A percentile compares a stretch with the other conserved stretches of the same genome.
Evolutionary conservation across 2,113 vertebrate species (phyloP).

Genomic region (Cephalopterus ornatus): DNA sequence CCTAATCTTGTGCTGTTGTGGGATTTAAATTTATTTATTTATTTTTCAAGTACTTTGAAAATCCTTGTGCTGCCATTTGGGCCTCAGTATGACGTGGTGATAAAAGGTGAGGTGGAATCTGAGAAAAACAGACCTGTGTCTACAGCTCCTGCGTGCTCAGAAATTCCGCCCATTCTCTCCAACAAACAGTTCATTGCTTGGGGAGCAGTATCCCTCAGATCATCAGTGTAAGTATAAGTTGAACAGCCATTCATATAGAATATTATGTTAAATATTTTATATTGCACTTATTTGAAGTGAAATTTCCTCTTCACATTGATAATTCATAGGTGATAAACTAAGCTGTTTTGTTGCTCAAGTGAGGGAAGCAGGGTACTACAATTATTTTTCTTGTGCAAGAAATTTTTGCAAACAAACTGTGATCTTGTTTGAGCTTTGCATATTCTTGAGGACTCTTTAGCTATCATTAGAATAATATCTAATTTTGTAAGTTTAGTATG

Average conservation of each 20-base stretch:
- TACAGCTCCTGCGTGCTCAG: constrained; percentile 14
- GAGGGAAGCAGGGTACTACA: background rate
- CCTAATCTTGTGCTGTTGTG: background rate
- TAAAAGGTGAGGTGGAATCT: constrained; percentile 80
- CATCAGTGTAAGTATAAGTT: constrained; percentile 84
- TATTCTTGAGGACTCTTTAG: background rate
- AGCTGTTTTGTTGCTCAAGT: background rate
- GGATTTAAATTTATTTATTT: background rate
- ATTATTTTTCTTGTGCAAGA: background rate
- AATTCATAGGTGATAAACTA: background rate
- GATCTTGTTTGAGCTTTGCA: background rate
- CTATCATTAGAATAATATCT: background rate
- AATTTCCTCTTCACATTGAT: background rate
- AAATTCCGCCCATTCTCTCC: constrained; percentile 88
- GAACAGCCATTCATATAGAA: background rate
- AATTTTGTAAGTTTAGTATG: background rate
- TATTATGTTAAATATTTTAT: background rate
- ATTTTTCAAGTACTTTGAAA: constrained; percentile 80
- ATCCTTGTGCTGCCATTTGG: constrained; percentile 91
- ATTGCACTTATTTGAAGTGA: background rate
- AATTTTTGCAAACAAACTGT: background rate
- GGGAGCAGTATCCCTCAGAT: constrained; percentile 89
- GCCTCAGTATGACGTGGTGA: constrained; percentile 90
- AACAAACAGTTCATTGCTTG: constrained; percentile 93
- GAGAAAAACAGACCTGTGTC: constrained; percentile 35